A percentile compares a stretch with the other conserved stretches of the same genome.
Evolutionary conservation across 2,113 vertebrate genomes (phyloP).

Genomic region (Nothobranchius kuhntae): DNA sequence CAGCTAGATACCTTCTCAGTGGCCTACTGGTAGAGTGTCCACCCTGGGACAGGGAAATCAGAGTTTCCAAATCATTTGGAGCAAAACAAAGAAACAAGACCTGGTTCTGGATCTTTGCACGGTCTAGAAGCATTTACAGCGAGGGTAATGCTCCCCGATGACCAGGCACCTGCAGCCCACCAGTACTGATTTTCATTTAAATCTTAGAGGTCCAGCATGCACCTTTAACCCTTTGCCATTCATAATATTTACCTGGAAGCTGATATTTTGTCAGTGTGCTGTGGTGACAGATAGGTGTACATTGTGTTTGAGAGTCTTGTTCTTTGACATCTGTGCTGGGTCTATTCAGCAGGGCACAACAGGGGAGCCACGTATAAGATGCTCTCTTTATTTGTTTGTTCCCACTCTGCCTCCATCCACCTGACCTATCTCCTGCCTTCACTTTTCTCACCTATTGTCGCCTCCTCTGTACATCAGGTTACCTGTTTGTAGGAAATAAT

Average conservation of each 20-base stretch:
- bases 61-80: too few species aligned
- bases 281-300: conserved; percentile 63
- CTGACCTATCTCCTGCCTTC: conserved; percentile 31
- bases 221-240: conserved; percentile 67
- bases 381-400: conserved; percentile 61
- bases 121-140: too few species aligned
- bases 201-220: conserved; percentile 64
- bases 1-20: too few species aligned
- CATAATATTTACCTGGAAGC: conserved; percentile 76
- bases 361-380: conserved; percentile 58
- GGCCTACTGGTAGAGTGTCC: too few species aligned
- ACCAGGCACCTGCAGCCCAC: too few species aligned
- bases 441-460: conserved; percentile 30
- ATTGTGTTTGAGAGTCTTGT: conserved; percentile 62
- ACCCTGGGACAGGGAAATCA: too few species aligned
- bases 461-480: conserved; percentile 14
- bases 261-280: conserved; percentile 68
- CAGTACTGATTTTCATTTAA: conserved; percentile 79
- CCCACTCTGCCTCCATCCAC: conserved; percentile 36
- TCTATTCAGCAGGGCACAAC: conserved; percentile 66
- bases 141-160: too few species aligned
- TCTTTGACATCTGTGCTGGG: conserved; percentile 62
- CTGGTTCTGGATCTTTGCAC: too few species aligned
- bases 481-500: conserved; percentile 37
- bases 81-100: too few species aligned